phyloP scores from a whole-genome alignment of 2,888 invertebrate species.

The Microplitis manilae region DNA sequence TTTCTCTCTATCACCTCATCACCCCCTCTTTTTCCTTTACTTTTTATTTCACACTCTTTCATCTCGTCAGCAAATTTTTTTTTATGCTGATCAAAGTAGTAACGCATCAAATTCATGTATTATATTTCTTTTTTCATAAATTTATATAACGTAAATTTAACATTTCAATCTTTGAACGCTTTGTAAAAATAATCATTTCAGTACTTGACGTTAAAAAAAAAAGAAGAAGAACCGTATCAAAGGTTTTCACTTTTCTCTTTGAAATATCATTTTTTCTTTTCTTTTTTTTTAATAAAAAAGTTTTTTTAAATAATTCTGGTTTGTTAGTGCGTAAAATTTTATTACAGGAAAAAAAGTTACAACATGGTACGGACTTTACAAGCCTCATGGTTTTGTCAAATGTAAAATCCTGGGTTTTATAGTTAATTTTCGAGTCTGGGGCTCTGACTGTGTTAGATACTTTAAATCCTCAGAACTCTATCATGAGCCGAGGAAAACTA shows the following conservation, averaged over 20 bases:
- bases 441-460: not conserved
- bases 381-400: not conserved
- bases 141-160: no score
- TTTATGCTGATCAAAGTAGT: slow-evolving; percentile 10
- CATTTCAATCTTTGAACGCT: no score
- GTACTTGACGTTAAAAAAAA: no score
- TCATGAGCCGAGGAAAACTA: slow-evolving; percentile 57
- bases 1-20: not conserved
- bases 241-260: no score
- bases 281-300: not conserved
- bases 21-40: not conserved
- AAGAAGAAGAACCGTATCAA: no score
- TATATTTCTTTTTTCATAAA: not conserved
- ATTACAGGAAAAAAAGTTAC: not conserved
- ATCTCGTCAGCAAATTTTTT: not conserved
- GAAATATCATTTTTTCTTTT: not conserved
- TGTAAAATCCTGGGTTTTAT: slow-evolving; percentile 43
- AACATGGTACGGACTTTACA: not conserved
- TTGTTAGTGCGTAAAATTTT: not conserved
- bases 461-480: slow-evolving; percentile 58
- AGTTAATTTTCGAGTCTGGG: slow-evolving; percentile 24
- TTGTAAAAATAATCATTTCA: no score
- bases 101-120: slow-evolving; percentile 5
- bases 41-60: not conserved
- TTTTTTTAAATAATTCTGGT: not conserved